Evolutionary conservation across 2,888 invertebrate species (phyloP).

Genomic region (Petrolisthes manimaculis): DNA sequence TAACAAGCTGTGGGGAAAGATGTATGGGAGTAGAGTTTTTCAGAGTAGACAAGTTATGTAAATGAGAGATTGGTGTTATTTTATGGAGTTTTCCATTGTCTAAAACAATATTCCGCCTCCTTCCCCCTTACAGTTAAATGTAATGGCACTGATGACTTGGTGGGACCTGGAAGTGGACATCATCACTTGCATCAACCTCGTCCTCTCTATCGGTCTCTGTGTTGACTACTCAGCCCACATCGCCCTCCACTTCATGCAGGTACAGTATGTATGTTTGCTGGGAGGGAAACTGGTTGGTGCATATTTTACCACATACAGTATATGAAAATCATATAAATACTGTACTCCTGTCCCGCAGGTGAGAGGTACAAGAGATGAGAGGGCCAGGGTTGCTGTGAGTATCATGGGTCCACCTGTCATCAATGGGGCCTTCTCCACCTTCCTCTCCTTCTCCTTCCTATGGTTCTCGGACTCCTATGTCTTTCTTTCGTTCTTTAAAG

Average conservation of each 20-base stretch:
- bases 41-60: too few species aligned
- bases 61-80: too few species aligned
- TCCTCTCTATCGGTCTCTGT: constrained; percentile 73
- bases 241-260: constrained; percentile 71
- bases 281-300: neutral
- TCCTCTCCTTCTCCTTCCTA: constrained; percentile 69
- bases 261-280: neutral
- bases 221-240: constrained; percentile 74
- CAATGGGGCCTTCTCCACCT: constrained; percentile 70
- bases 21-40: neutral
- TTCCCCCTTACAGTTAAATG: constrained; percentile 74
- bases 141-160: constrained; percentile 64
- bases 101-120: too few species aligned
- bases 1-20: neutral
- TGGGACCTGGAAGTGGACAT: constrained; percentile 73
- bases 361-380: constrained; percentile 67
- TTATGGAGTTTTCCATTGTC: too few species aligned
- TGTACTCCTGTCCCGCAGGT: constrained; percentile 22
- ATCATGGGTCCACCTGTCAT: constrained; percentile 76
- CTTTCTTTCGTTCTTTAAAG: constrained; percentile 70
- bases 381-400: constrained; percentile 77
- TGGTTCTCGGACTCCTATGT: constrained; percentile 69
- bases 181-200: constrained; percentile 72
- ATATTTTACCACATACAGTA: neutral
- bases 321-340: neutral